Evolutionary conservation across 2,113 vertebrate species (phyloP).

Genomic region (Protobothrops flavoviridis): DNA sequence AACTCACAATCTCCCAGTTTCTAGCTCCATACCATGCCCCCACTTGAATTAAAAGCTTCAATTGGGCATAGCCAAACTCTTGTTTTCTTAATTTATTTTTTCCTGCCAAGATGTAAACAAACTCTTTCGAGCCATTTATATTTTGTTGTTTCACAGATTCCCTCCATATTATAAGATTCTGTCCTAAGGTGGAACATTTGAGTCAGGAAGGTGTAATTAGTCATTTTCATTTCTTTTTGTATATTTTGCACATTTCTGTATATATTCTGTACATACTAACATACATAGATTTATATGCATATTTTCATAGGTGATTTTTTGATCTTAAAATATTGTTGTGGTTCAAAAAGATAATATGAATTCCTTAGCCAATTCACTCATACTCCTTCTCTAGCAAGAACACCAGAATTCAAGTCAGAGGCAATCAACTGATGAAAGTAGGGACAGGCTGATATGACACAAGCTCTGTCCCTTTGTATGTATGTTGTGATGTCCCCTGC

Average conservation of each 20-base stretch:
- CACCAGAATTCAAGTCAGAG: not conserved
- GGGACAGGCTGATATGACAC: not conserved
- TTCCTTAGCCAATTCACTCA: fast-evolving
- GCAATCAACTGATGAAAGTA: not conserved
- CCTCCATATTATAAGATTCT: conserved; percentile 55
- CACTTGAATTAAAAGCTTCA: too few relatives aligned
- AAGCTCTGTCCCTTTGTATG: not conserved
- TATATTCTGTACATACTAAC: not conserved
- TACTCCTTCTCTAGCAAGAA: not conserved
- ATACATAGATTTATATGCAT: conserved; percentile 1
- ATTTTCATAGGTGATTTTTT: not conserved
- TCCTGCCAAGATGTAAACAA: conserved; percentile 59
- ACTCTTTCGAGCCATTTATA: conserved; percentile 61
- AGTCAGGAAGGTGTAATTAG: conserved; percentile 49
- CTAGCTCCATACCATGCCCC: too few relatives aligned
- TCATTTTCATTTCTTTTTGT: conserved; percentile 38
- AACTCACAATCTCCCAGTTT: too few relatives aligned
- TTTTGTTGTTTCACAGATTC: conserved; percentile 64
- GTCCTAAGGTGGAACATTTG: conserved; percentile 50
- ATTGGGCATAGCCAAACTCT: conserved; percentile 42
- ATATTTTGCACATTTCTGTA: not conserved
- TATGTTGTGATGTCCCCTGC: not conserved
- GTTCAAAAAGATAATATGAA: not conserved
- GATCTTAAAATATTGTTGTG: not conserved
- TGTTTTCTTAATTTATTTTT: conserved; percentile 46